Percentiles rank a stretch among this genome's conserved stretches.
Conservation (phyloP, 2,888 invertebrate species). For the Pheosia gnoma region DNA sequence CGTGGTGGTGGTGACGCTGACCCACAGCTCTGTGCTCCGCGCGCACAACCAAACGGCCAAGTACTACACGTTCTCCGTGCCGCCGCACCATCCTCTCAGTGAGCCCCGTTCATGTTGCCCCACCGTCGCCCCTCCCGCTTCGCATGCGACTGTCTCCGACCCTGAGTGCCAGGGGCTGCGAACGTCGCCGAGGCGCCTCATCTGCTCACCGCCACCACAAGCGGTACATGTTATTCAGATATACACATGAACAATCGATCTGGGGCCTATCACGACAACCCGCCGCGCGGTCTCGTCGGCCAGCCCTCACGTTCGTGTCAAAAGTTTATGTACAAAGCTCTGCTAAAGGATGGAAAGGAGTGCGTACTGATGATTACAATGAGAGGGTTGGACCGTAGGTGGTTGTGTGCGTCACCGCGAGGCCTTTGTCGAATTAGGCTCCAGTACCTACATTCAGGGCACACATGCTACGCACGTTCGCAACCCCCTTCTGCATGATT, state of each 20-base stretch:
- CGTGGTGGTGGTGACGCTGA: conserved; percentile 91
- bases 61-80: conserved; percentile 86
- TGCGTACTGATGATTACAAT: conserved; percentile 26
- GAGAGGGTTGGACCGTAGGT: conserved; percentile 30
- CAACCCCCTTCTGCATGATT: conserved; percentile 83
- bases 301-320: conserved; percentile 19
- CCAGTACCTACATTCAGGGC: conserved; percentile 55
- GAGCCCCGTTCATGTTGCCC: conserved; percentile 85
- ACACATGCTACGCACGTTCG: conserved; percentile 78
- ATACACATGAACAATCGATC: conserved; percentile 51
- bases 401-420: conserved; percentile 44
- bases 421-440: conserved; percentile 62
- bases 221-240: conserved; percentile 72
- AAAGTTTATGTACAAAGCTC: conserved; percentile 16
- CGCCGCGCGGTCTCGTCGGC: conserved; percentile 47
- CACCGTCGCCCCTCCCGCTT: conserved; percentile 84
- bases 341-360: conserved; percentile 12
- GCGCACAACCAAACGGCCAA: conserved; percentile 86
- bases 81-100: conserved; percentile 85
- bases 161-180: conserved; percentile 82
- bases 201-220: conserved; percentile 65
- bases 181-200: conserved; percentile 71
- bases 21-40: conserved; percentile 87
- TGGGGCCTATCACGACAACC: conserved; percentile 49
- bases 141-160: conserved; percentile 84